Percentiles rank a stretch among this genome's conserved stretches.
Evolutionary conservation across 2,888 invertebrate genomes (phyloP).

Genomic region (Sthenelais limicola): DNA sequence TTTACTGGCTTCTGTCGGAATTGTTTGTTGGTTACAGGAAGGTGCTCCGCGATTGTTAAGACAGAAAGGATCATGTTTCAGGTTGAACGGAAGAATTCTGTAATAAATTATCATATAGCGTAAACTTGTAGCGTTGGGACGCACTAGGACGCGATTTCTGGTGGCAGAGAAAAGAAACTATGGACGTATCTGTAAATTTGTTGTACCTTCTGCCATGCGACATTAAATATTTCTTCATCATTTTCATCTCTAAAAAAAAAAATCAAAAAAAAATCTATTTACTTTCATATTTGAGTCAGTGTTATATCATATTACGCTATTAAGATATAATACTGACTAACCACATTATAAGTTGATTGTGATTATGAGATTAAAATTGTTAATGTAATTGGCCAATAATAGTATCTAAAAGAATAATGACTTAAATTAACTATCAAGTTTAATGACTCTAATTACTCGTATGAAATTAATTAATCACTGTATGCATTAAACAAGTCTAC

Average conservation of each 20-base stretch:
- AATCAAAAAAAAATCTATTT: no score
- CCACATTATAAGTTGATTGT: no score
- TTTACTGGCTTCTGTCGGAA: neutral
- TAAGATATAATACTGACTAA: no score
- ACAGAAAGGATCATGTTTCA: slow-evolving; percentile 1
- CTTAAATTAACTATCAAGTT: no score
- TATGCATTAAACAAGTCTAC: no score
- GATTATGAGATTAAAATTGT: no score
- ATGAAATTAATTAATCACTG: no score
- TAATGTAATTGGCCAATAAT: no score
- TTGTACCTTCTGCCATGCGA: slow-evolving; percentile 42
- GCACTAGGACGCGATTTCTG: slow-evolving; percentile 26
- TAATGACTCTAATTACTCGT: no score
- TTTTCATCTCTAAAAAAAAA: slow-evolving; percentile 40
- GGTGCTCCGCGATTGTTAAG: neutral
- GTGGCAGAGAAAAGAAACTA: slow-evolving; percentile 28
- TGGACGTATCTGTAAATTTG: slow-evolving; percentile 37
- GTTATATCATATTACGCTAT: no score
- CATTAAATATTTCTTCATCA: slow-evolving; percentile 38
- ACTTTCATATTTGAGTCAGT: no score
- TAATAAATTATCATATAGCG: slow-evolving; percentile 30
- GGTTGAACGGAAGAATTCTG: slow-evolving; percentile 17
- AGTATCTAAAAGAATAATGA: no score
- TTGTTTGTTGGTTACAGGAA: neutral
- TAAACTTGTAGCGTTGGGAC: slow-evolving; percentile 22